phyloP scores from a whole-genome alignment of 2,797 vertebrate genomes.

The Crenichthys baileyi region DNA sequence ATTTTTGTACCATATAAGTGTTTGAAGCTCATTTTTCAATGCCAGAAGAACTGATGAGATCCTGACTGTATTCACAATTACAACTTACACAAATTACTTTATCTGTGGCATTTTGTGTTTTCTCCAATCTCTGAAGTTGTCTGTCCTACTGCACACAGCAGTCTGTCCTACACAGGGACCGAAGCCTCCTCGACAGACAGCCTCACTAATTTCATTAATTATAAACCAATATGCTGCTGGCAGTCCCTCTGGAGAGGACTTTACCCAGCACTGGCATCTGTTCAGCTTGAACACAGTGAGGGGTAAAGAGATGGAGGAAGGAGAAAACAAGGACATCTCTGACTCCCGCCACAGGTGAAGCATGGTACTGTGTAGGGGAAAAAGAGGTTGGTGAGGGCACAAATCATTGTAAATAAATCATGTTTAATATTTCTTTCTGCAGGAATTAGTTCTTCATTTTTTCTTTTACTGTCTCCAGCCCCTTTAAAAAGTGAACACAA shows the following conservation, averaged over 20 bases:
- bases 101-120: conserved; percentile 39
- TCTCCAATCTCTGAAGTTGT: conserved; percentile 50
- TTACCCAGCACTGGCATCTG: conserved; percentile 74
- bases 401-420: background rate
- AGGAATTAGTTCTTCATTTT: background rate
- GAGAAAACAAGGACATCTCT: conserved; percentile 84
- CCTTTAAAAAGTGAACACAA: background rate
- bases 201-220: conserved; percentile 79
- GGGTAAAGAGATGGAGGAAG: conserved; percentile 61
- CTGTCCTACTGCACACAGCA: conserved; percentile 63
- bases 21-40: background rate
- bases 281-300: conserved; percentile 65
- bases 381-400: conserved; percentile 2
- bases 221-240: conserved; percentile 77
- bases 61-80: background rate
- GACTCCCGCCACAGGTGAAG: conserved; percentile 85
- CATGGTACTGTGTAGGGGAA: conserved; percentile 41
- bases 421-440: background rate
- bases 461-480: background rate
- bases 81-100: background rate
- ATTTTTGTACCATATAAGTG: too few relatives aligned
- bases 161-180: conserved; percentile 53
- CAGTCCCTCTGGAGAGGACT: conserved; percentile 69
- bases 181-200: conserved; percentile 69
- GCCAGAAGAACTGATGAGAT: background rate